Percentiles rank a stretch among this genome's conserved stretches.
phyloP scores from a whole-genome alignment of 2,888 invertebrate genomes.

The Vandiemenella viatica region DNA sequence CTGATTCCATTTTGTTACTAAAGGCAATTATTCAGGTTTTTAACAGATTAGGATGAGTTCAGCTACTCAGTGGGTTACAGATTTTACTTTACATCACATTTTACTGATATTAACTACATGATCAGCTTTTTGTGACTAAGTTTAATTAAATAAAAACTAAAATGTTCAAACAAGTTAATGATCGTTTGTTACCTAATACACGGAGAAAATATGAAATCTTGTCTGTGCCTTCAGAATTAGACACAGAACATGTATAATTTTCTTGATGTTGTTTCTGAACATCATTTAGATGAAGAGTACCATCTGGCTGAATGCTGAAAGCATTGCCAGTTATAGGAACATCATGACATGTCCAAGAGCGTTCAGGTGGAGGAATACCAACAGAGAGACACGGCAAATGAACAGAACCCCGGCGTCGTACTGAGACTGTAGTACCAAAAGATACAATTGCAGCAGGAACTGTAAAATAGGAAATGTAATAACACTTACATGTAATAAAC shows the following conservation, averaged over 20 bases:
- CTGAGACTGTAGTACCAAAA: slow-evolving; percentile 15
- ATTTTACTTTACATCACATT: too few species aligned
- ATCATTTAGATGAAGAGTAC: slow-evolving; percentile 22
- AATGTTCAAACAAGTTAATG: too few species aligned
- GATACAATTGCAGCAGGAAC: slow-evolving; percentile 19
- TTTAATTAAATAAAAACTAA: too few species aligned
- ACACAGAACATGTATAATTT: slow-evolving; percentile 26
- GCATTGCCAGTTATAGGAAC: slow-evolving; percentile 16
- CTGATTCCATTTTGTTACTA: too few species aligned
- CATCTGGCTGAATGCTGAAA: slow-evolving; percentile 18
- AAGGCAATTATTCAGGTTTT: too few species aligned
- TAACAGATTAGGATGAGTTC: too few species aligned
- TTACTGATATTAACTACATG: too few species aligned
- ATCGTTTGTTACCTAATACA: slow-evolving; percentile 22
- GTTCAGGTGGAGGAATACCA: slow-evolving; percentile 19
- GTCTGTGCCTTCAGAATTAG: slow-evolving; percentile 24
- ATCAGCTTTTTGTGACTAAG: too few species aligned
- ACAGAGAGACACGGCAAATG: slow-evolving; percentile 16
- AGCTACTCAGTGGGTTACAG: too few species aligned
- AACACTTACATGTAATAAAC: too few species aligned
- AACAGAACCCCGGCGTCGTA: slow-evolving; percentile 11
- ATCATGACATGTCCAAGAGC: slow-evolving; percentile 19
- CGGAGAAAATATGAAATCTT: slow-evolving; percentile 23
- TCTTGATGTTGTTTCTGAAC: slow-evolving; percentile 23
- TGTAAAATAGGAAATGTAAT: slow-evolving; percentile 6